Percentiles rank a stretch among this genome's conserved stretches.
These are phyloP conservation scores for Sitodiplosis mosellana DNA, from an alignment of 1,140 invertebrate genomes.

Conservation along the genomic window DNA sequence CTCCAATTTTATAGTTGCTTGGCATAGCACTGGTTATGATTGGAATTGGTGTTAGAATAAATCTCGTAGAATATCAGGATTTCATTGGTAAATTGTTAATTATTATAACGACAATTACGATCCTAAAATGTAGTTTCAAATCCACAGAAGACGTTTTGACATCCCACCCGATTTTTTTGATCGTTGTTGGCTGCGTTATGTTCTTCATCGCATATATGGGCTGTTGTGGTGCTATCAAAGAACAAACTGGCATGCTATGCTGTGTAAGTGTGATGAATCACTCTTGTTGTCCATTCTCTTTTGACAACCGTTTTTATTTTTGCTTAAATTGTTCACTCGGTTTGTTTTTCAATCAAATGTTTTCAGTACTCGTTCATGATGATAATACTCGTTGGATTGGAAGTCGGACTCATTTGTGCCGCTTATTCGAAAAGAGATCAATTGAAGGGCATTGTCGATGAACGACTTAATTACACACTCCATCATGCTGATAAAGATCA, in stretches of 20 bases:
- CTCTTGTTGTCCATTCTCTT: too few species aligned
- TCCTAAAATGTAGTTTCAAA: background rate
- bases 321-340: too few species aligned
- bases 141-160: slow-evolving; percentile 33
- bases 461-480: slow-evolving; percentile 47
- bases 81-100: too few species aligned
- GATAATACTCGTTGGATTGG: slow-evolving; percentile 62
- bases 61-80: too few species aligned
- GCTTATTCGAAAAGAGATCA: slow-evolving; percentile 62
- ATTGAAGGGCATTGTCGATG: slow-evolving; percentile 42
- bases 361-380: slow-evolving; percentile 66
- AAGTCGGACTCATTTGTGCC: slow-evolving; percentile 67
- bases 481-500: slow-evolving; percentile 38
- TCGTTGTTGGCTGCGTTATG: slow-evolving; percentile 62
- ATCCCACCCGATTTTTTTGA: slow-evolving; percentile 55
- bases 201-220: slow-evolving; percentile 78
- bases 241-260: slow-evolving; percentile 74
- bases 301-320: too few species aligned
- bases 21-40: too few species aligned
- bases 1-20: too few species aligned
- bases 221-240: slow-evolving; percentile 71
- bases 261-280: slow-evolving; percentile 48
- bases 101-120: background rate
- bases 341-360: too few species aligned
- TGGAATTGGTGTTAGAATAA: too few species aligned